These are phyloP conservation scores for Eristalis intricaria DNA, from an alignment of 2,888 invertebrate genomes.

Conservation along the genomic window DNA sequence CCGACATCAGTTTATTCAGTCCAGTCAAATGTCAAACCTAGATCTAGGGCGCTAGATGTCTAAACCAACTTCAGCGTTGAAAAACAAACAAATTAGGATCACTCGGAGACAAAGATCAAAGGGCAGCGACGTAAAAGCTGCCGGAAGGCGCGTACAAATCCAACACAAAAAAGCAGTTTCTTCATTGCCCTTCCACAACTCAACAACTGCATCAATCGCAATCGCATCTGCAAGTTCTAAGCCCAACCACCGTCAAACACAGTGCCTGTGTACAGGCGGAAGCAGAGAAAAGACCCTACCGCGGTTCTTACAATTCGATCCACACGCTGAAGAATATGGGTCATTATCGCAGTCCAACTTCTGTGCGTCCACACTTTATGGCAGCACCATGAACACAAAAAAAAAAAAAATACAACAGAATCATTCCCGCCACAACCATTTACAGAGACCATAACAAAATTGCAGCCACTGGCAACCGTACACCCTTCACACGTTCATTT, in stretches of 20 bases:
- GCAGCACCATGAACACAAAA: neutral
- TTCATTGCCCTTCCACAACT: no score
- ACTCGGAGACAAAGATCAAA: no score
- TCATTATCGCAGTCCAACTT: neutral
- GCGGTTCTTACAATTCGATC: neutral
- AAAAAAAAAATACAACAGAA: neutral
- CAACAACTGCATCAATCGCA: no score
- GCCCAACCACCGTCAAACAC: neutral
- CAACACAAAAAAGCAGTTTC: no score
- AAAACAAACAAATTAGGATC: no score
- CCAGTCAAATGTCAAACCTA: no score
- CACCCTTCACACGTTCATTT: constrained; percentile 12
- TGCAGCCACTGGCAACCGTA: neutral
- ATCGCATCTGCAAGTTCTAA: no score
- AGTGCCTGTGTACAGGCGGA: neutral
- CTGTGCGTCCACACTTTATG: neutral
- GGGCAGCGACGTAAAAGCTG: no score
- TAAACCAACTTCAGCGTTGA: no score
- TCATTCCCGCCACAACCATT: neutral
- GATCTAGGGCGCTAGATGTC: no score
- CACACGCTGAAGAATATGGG: neutral
- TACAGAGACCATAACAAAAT: neutral
- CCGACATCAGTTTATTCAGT: no score
- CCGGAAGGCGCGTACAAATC: no score
- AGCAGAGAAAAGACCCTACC: neutral